Evolutionary conservation across 2,888 invertebrate genomes (phyloP), one percentile per base, ranked within the genome.

Genomic region (Epirrhoe tristata): DNA sequence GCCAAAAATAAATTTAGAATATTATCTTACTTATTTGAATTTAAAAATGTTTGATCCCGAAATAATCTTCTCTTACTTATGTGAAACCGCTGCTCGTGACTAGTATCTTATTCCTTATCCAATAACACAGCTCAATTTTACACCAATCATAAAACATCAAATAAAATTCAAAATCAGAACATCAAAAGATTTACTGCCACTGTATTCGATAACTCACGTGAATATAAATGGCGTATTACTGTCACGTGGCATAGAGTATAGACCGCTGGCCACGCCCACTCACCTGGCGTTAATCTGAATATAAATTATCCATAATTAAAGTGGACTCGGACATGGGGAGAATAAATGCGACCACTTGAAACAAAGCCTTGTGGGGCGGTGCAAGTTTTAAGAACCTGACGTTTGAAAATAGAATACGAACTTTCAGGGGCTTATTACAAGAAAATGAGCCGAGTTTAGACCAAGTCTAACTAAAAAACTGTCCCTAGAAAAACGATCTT

Each of bases 301-400:
- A 93, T 93, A 93, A 93, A 93, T 93, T 92, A 90, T 91, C 88
- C 87, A 90, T 91, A 93, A 93, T 93, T 93, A 93, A 92, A 91
- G 88, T 89, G 84, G 84, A 88, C 86, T 90, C 87, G 91, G 93
- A 91, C 92, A 90, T 84, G 83, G 84, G 82, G 84, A 81, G 93
- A 91, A 92, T 92, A 91, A 92, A 92, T 92, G 92, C 86, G 90
- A 84, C 87, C 89, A 89, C 91, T 91, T 89, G 91, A 88, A 90
- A 90, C 89, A 90, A 91, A 90, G 88, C 89, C 83, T 76, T 74
- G 73, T 77, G 54, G 73, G 69, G 65, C 76, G 84, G 83, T 65
- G 16, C 66, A 80, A 79, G 75, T 71, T 61, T 77, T 24, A 6
- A 60, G 53, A 67, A 43, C 12, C 12, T 10, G 39, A 43, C 12